Evolutionary conservation across 2,888 invertebrate genomes (phyloP), one percentile per base, ranked within the genome.

Genomic region (Tachina fera): DNA sequence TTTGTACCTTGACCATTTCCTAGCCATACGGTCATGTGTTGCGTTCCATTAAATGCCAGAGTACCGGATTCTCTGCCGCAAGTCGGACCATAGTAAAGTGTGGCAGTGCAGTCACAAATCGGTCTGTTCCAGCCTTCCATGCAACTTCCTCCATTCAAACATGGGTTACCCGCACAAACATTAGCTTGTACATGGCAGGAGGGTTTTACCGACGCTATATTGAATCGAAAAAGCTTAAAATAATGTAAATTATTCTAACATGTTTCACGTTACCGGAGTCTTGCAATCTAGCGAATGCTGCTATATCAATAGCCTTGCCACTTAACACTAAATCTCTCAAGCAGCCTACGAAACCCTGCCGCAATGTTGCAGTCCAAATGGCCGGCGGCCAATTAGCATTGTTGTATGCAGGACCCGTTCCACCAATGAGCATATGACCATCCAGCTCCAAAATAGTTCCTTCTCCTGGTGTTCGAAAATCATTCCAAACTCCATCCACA

Each of bases 51-150:
- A 90, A 98, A 95, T 89, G 95, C 96, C 86, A 98, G 94, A 2
- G 97, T 97, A 9, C 97, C 95, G 0, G 98, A 96, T 92, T 97
- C 98, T 93, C 96, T 94, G 87, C 97, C 97, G 93, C 99, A 99
- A 13, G 97, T 97, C 0, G 97, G 96, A 43, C 98, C 99, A 0
- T 96, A 96, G 91, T 96, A 98, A 87, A 96, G 95, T 0, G 98
- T 98, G 49, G 95, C 95, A 11, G 97, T 96, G 92, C 99, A 99
- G 92, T 99, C 98, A 91, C 99, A 99, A 74, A 97, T 95, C 88
- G 97, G 97, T 83, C 98, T 94, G 93, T 98, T 98, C 98, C 98
- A 99, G 0, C 99, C 99, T 92, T 98, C 98, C 6, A 95, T 94
- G 93, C 99, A 99, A 31, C 94, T 93, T 0, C 98, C 98, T 3